These are phyloP conservation scores for Meiosimyza decipiens DNA, from an alignment of 2,888 invertebrate species.

Conservation along the genomic window DNA sequence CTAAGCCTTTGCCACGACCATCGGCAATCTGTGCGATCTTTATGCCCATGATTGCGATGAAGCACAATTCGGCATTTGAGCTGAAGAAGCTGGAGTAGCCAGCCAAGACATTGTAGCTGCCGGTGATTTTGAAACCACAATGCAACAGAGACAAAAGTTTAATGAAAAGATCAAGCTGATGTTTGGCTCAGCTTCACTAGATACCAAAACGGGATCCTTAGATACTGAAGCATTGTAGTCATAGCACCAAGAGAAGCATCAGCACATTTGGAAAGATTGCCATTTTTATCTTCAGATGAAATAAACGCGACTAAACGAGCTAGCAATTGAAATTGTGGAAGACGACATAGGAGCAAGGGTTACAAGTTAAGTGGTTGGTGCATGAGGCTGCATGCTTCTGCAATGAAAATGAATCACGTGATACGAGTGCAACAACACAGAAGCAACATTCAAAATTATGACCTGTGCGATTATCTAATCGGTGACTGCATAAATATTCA, in stretches of 20 bases:
- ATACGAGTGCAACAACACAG: not conserved
- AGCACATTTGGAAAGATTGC: not conserved
- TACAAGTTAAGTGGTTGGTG: constrained; percentile 14
- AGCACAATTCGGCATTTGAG: not conserved
- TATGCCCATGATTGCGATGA: too few relatives aligned
- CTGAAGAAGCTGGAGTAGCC: too few relatives aligned
- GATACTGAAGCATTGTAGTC: too few relatives aligned
- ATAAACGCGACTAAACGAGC: constrained; percentile 4
- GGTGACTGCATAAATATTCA: constrained; percentile 18
- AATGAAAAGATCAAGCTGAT: constrained; percentile 21
- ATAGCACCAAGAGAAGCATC: not conserved
- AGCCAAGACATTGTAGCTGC: constrained; percentile 20
- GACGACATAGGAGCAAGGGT: constrained; percentile 4
- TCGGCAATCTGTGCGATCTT: too few relatives aligned
- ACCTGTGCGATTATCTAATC: constrained; percentile 31
- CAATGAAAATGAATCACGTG: constrained; percentile 22
- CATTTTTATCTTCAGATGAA: not conserved
- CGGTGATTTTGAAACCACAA: constrained; percentile 25
- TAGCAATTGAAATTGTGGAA: not conserved
- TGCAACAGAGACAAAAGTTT: constrained; percentile 20
- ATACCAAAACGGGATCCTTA: not conserved
- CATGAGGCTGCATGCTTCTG: constrained; percentile 1
- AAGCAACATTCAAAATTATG: constrained; percentile 13
- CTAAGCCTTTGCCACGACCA: too few relatives aligned
- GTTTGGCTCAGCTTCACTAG: not conserved